These are phyloP conservation scores for Drosophila falleni DNA, from an alignment of 2,888 invertebrate genomes.

Conservation along the genomic window DNA sequence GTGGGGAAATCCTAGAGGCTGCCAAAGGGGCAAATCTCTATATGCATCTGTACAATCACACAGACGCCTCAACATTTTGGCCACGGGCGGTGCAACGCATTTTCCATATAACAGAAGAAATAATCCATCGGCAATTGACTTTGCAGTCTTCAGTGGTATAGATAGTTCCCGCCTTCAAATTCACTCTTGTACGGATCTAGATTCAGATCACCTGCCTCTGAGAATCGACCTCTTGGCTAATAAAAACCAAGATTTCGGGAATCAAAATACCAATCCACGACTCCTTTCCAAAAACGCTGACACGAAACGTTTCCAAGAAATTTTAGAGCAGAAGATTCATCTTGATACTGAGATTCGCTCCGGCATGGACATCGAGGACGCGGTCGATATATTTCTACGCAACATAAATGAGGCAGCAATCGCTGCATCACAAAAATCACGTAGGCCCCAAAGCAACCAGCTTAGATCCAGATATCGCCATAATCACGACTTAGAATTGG, in stretches of 20 bases:
- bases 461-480: no score
- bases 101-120: background rate
- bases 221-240: background rate
- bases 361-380: no score
- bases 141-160: background rate
- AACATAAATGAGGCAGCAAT: no score
- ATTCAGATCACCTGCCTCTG: conserved; percentile 7
- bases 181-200: background rate
- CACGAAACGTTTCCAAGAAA: background rate
- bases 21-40: conserved; percentile 4
- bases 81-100: conserved; percentile 7
- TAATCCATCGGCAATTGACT: background rate
- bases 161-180: background rate
- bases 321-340: no score
- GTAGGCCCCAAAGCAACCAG: no score
- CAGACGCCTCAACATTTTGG: background rate
- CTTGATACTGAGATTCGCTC: no score
- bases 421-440: no score
- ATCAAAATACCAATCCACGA: background rate
- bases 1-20: conserved; percentile 15
- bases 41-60: background rate
- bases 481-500: no score
- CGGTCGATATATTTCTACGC: no score
- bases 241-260: background rate
- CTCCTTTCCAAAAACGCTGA: background rate